Evolutionary conservation across 2,113 vertebrate genomes (phyloP).

Genomic region (Tachuris rubrigastra): DNA sequence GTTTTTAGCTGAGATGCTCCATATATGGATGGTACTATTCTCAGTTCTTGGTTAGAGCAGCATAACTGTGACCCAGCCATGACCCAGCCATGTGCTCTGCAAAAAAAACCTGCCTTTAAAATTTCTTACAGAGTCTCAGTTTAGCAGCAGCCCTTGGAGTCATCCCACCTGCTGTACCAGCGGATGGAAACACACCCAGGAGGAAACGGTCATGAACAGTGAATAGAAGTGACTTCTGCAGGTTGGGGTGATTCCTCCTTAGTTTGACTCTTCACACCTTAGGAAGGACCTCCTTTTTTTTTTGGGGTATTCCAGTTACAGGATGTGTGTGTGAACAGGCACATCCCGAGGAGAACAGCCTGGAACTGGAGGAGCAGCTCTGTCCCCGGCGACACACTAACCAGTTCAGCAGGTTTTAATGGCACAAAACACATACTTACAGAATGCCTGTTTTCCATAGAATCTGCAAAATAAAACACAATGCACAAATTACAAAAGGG

Average conservation of each 20-base stretch:
- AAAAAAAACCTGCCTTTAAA: neutral
- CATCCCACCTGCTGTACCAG: neutral
- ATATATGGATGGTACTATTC: neutral
- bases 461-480: constrained; percentile 73
- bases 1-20: neutral
- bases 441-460: constrained; percentile 70
- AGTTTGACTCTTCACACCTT: neutral
- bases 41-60: neutral
- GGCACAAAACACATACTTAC: constrained; percentile 65
- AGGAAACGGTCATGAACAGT: neutral
- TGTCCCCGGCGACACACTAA: neutral
- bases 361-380: neutral
- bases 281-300: neutral
- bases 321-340: neutral
- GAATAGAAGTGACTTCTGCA: neutral
- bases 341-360: neutral
- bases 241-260: neutral
- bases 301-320: neutral
- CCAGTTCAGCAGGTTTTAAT: neutral
- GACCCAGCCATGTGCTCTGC: neutral
- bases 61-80: neutral
- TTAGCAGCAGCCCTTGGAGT: neutral
- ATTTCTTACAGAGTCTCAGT: neutral
- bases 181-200: neutral
- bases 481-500: neutral